These are phyloP conservation scores for Macrochelys suwanniensis DNA, from an alignment of 2,797 vertebrate genomes.

Conservation along the genomic window DNA sequence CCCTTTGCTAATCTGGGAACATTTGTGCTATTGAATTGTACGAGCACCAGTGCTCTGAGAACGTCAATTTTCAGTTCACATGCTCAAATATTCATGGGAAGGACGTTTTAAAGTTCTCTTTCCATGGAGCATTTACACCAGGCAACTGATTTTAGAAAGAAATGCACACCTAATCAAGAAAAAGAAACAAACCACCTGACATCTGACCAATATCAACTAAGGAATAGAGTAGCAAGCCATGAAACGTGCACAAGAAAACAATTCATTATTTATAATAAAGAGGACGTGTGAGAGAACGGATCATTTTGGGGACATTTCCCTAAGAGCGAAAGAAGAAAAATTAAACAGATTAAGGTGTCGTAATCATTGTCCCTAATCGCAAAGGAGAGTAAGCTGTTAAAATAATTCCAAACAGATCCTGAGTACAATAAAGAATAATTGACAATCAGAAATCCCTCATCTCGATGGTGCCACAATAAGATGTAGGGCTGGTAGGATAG, in stretches of 20 bases:
- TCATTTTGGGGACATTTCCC: not conserved
- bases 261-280: not conserved
- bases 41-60: not conserved
- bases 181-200: not conserved
- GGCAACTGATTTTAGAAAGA: not conserved
- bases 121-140: not conserved
- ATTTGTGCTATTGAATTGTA: not conserved
- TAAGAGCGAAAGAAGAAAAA: not conserved
- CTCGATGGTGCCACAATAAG: not conserved
- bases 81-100: not conserved
- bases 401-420: not conserved
- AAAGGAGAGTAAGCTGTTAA: not conserved
- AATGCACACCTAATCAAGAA: not conserved
- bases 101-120: not conserved
- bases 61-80: not conserved
- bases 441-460: not conserved
- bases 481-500: not conserved
- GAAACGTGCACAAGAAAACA: not conserved
- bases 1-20: not conserved
- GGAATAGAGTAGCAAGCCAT: not conserved
- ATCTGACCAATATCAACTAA: not conserved
- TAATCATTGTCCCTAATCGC: not conserved
- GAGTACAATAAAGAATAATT: not conserved
- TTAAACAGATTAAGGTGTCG: not conserved
- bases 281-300: not conserved